Base-by-base conservation (phyloP, 1,140 invertebrate species). In the Acromyrmex heyeri region DNA sequence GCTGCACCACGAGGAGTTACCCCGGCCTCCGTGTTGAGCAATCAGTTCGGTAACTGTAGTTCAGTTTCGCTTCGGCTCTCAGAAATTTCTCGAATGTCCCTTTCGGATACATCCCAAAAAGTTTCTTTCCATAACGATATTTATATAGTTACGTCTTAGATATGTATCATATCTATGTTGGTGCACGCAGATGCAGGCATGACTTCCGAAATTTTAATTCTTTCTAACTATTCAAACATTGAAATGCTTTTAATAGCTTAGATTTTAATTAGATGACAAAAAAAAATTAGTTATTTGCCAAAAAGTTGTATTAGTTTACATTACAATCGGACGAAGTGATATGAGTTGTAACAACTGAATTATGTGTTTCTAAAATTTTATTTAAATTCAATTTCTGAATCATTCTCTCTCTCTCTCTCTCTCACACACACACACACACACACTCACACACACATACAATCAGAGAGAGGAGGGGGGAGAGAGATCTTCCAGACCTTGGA, bases 1-100 rank as follows among this genome's bases (percentile, higher is more conserved):
- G 93, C 92, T 94, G 93, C 94, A 94, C 94, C 91, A 91, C 91
- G 91, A 91, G 91, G 88, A 89, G 92, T 88, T 83, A 91, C 87
- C 91, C 90, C 89, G 91, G 89, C 93, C 92, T 91, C 92, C 90
- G 91, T 91, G 92, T 94, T 94, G 92, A 93, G 94, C 92, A 95
- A 94, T 92, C 93, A 88, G 86, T 91, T 87, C 90, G 89, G 87
- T 91, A 90, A 91, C 90, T 88, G 92, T 89, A 92, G 82, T 93
- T 92, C 88, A 79, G 89, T 91, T 90, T 92, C 88, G 89, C 90
- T 72, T 69, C 73, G 89, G 82, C 91, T 93, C 94, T 91, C 89
- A 93, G 90, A 94, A 94, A 91, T 93, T 93, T 92, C 91, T 92
- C 86, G 88, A 30, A 44, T 64, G 27, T 44, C 38, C 38, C 50